Evolutionary conservation across 2,888 invertebrate genomes (phyloP), one percentile per base, ranked within the genome.

Genomic region (Blera fallax): DNA sequence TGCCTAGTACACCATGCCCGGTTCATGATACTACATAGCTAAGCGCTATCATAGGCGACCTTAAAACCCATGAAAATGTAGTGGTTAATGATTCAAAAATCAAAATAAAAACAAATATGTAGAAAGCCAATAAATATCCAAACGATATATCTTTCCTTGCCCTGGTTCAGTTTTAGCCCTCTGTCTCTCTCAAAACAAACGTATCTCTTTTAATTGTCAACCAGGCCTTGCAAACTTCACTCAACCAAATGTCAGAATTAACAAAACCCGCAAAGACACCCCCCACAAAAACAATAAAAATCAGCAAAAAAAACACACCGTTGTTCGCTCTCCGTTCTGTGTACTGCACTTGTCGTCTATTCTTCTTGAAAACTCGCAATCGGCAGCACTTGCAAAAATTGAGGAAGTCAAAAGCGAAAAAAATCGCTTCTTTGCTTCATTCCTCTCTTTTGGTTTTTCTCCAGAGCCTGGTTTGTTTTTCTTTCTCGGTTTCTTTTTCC

Each of bases 211-310:
- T 8, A 58, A 16, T 60, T 50, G 48, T 60, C 60, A 45, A 1
- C 14, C 4, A 11, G 8, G 7, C 1, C n/a, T 7, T 0, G 16
- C 8, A 37, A 48, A 43, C 11, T 16, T 43, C 40, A 56, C 8
- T 7, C 4, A 10, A 78, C 45, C 67, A 69, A 83, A 83, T 73
- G 83, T 83, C 83, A 83, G 64, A 72, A 62, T n/a, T 24, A 11
- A 7, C 2, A 16, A 72, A 65, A 60, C n/a, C 21, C 72, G 16
- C 45, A 78, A 48, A 67, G 52, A 65, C 34, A 48, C 8, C n/a
- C 37, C 32, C 52, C 45, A 34, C 60, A 34, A 81, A 43, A 45
- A 60, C 11, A 72, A 21, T 27, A 60, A 56, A 48, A 37, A 65
- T 34, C 58, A 27, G 56, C 43, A 60, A 77, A 21, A 60, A 72